phyloP scores from a whole-genome alignment of 2,888 invertebrate species.

The Drosophila sordidula region DNA sequence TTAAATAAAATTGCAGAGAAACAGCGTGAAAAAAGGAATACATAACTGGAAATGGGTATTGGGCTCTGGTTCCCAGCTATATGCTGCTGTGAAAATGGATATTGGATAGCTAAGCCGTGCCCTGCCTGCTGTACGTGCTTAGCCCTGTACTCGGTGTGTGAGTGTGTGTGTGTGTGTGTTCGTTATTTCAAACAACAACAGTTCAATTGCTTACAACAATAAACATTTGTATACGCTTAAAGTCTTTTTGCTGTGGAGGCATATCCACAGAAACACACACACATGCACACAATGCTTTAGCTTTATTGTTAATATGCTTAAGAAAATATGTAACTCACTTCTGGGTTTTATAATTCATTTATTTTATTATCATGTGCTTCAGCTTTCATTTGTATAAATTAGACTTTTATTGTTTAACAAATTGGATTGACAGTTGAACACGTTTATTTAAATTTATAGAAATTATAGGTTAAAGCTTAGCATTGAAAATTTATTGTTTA shows the following conservation, averaged over 20 bases:
- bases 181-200: slow-evolving; percentile 38
- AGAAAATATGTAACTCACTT: slow-evolving; percentile 7
- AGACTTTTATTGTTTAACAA: not conserved
- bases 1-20: slow-evolving; percentile 72
- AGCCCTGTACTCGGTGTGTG: not conserved
- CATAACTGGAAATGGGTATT: slow-evolving; percentile 23
- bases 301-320: slow-evolving; percentile 19
- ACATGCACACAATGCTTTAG: not conserved
- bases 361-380: not conserved
- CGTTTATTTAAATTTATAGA: not conserved
- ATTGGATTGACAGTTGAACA: not conserved
- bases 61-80: slow-evolving; percentile 2
- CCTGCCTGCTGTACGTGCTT: slow-evolving; percentile 20
- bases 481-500: too few species aligned
- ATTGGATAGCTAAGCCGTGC: slow-evolving; percentile 22
- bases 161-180: not conserved
- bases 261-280: slow-evolving; percentile 4
- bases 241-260: slow-evolving; percentile 12
- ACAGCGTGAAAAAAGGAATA: slow-evolving; percentile 41
- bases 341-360: slow-evolving; percentile 1
- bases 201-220: slow-evolving; percentile 49
- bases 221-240: slow-evolving; percentile 31
- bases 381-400: not conserved
- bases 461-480: not conserved
- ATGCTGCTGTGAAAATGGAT: slow-evolving; percentile 32